A percentile compares a stretch with the other conserved stretches of the same genome.
Conservation (phyloP, 2,797 vertebrate species). For the Sebastes flavidus region DNA sequence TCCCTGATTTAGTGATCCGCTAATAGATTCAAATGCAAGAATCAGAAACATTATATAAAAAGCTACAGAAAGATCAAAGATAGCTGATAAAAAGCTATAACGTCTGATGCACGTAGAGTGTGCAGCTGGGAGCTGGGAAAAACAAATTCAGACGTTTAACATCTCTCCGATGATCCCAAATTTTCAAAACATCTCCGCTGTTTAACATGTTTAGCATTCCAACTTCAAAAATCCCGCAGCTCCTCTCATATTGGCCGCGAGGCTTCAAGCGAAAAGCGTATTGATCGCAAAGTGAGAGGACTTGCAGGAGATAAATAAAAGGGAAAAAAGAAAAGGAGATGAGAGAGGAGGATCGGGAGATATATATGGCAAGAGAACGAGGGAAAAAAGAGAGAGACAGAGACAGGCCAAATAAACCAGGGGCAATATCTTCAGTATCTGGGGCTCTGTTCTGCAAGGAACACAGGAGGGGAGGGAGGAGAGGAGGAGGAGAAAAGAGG, state of each 20-base stretch:
- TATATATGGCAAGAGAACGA: conserved; percentile 54
- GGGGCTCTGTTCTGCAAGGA: conserved; percentile 71
- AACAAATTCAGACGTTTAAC: conserved; percentile 79
- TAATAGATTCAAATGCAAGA: conserved; percentile 74
- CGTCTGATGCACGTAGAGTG: conserved; percentile 71
- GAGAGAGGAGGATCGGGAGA: conserved; percentile 58
- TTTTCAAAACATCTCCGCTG: conserved; percentile 77
- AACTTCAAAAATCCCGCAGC: conserved; percentile 75
- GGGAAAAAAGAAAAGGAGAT: conserved; percentile 67
- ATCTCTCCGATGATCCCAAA: conserved; percentile 71
- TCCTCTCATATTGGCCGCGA: conserved; percentile 62
- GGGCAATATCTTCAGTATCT: conserved; percentile 76
- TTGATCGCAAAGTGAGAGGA: conserved; percentile 77
- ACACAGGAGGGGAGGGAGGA: conserved; percentile 50
- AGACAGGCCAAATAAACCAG: conserved; percentile 77
- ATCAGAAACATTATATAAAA: conserved; percentile 72
- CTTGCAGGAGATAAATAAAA: conserved; percentile 72
- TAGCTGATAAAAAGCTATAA: conserved; percentile 72
- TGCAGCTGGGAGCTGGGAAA: conserved; percentile 70
- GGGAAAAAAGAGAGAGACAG: conserved; percentile 46
- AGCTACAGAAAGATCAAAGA: conserved; percentile 71
- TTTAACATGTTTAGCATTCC: conserved; percentile 80
- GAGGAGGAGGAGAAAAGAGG: conserved; percentile 45
- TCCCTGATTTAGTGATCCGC: conserved; percentile 59
- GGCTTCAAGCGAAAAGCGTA: conserved; percentile 72